Base-by-base conservation (phyloP, 2,797 vertebrate genomes). In the Sebastes taczanowskii region DNA sequence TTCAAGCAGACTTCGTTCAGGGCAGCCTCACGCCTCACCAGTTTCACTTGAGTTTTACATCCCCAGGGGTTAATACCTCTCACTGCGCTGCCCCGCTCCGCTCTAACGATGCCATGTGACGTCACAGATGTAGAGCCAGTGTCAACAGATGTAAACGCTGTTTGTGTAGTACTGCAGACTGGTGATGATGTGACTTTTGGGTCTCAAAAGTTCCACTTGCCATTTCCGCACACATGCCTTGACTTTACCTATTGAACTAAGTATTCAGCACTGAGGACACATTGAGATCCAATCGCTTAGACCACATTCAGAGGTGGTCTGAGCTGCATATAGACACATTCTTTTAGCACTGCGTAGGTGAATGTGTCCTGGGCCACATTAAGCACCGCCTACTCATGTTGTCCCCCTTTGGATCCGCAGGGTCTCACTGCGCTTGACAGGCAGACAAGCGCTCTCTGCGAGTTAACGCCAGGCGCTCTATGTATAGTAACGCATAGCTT, bases 11-110 rank as follows among this genome's bases (percentile, higher is more conserved):
- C 58, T 80, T 81, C 61, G 30, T 90, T 91, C 82, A 74, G 83
- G 62, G 74, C 69, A 84, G 80, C 84, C 81, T 91, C 84, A 90
- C 65, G 74, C 86, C 77, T 90, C 82, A 89, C 20, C 81, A 83
- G 85, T 65, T 91, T 89, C 78, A 77, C 88, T 89, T 76, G 84
- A 84, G 87, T 88, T 91, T 81, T 82, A 89, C 86, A 85, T 89
- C 90, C 90, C 88, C 73, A 64, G 87, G 82, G 88, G 88, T 93
- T 89, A 88, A 88, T 93, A 87, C 81, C 84, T 83, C 86, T 87
- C 88, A 87, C 72, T 77, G 38, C 68, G 29, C 80, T 38, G 83
- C 59, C 80, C 80, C 11, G 74, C 81, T 85, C 62, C 27, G 22
- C 88, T 88, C 87, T 88, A 88, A 90, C 60, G 32, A 88, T 73